Percentiles rank a stretch among this genome's conserved stretches.
These are phyloP conservation scores for Echinometra lucunter DNA, from an alignment of 53 echinoderm and acorn worm genomes.

Conservation along the genomic window DNA sequence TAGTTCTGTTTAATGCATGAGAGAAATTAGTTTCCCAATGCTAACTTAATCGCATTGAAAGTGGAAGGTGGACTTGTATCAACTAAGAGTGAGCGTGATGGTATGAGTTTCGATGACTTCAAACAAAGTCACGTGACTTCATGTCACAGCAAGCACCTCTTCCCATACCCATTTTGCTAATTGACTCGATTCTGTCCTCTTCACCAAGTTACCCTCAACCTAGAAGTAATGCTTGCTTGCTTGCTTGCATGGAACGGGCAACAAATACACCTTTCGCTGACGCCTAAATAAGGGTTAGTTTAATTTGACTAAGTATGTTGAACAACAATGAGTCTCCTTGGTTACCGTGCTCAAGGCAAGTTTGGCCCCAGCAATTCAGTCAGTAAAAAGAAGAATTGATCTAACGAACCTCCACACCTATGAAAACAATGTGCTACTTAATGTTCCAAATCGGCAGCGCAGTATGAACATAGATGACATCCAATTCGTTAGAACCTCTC, in stretches of 20 bases:
- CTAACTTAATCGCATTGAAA: neutral
- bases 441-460: too few species aligned
- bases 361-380: neutral
- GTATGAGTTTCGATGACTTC: neutral
- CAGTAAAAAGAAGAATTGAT: neutral
- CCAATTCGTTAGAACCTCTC: too few species aligned
- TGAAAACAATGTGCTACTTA: neutral
- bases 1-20: too few species aligned
- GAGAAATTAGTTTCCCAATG: neutral
- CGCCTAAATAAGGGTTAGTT: neutral
- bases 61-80: neutral
- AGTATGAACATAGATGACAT: too few species aligned
- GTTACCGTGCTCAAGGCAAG: neutral
- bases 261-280: neutral
- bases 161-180: constrained; percentile 5
- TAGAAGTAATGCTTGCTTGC: too few species aligned
- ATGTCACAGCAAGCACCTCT: neutral
- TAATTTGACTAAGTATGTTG: neutral
- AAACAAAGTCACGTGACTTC: neutral
- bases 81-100: neutral
- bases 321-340: constrained; percentile 1
- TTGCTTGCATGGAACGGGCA: neutral
- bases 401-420: neutral
- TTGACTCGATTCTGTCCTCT: neutral
- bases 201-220: neutral